Conservation (phyloP, 2,888 invertebrate genomes). For the Ochropacha duplaris region DNA sequence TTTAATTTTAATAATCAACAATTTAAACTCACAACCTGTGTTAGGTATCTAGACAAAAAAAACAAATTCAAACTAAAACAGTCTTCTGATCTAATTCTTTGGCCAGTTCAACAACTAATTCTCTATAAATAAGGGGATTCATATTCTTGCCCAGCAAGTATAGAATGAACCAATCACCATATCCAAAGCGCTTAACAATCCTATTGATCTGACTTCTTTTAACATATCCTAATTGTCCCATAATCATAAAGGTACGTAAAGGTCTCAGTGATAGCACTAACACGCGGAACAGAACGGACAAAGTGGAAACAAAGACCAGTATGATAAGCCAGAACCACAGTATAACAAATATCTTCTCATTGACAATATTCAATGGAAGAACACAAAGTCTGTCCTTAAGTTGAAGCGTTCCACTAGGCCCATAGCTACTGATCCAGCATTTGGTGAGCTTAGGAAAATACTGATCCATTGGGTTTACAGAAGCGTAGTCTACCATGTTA, state of each 20-base stretch:
- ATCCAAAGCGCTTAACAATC: conserved; percentile 80
- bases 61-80: conserved; percentile 46
- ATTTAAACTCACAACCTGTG: conserved; percentile 8
- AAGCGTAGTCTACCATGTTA: conserved; percentile 52
- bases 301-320: conserved; percentile 83
- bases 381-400: conserved; percentile 86
- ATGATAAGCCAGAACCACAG: conserved; percentile 89
- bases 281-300: conserved; percentile 86
- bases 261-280: conserved; percentile 80
- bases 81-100: conserved; percentile 61
- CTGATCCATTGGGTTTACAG: conserved; percentile 86
- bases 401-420: conserved; percentile 83
- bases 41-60: conserved; percentile 6
- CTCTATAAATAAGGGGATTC: conserved; percentile 86
- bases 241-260: conserved; percentile 84
- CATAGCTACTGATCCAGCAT: conserved; percentile 83
- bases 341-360: conserved; percentile 90
- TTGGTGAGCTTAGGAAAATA: conserved; percentile 88
- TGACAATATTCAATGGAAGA: conserved; percentile 89
- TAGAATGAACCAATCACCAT: conserved; percentile 91
- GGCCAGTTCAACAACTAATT: conserved; percentile 82
- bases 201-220: conserved; percentile 77
- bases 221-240: conserved; percentile 83
- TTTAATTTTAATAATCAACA: not conserved
- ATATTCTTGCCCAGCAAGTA: conserved; percentile 90